phyloP scores from a whole-genome alignment of 2,888 invertebrate species.

The Apodemia zela region DNA sequence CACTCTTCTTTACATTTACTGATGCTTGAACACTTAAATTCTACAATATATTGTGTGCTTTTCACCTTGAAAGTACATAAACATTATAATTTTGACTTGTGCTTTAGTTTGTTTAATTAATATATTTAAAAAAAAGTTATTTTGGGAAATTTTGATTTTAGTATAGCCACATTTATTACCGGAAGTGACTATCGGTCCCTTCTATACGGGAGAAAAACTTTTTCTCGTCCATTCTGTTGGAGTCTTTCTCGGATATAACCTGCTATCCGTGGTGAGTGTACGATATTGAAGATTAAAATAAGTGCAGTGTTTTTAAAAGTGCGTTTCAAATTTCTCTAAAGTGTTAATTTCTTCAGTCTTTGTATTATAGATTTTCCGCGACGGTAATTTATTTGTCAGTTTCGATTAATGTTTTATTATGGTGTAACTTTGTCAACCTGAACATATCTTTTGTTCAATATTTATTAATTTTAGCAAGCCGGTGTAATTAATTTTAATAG shows the following conservation, averaged over 20 bases:
- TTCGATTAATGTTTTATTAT: conserved; percentile 21
- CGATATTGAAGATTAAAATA: conserved; percentile 49
- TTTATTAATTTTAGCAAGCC: background rate
- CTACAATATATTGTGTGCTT: too few species aligned
- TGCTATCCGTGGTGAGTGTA: conserved; percentile 79
- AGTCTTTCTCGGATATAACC: conserved; percentile 84
- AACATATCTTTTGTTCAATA: background rate
- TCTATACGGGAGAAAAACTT: conserved; percentile 68
- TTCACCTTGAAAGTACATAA: too few species aligned
- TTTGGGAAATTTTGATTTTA: conserved; percentile 27
- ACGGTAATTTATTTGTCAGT: background rate
- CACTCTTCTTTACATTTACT: too few species aligned
- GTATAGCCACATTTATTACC: conserved; percentile 47
- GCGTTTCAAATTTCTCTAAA: conserved; percentile 29
- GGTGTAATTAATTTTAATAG: background rate
- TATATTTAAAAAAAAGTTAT: background rate
- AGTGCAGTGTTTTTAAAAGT: conserved; percentile 67
- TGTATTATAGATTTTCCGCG: conserved; percentile 13
- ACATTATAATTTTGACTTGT: too few species aligned
- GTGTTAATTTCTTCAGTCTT: conserved; percentile 21
- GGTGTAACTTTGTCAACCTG: conserved; percentile 29
- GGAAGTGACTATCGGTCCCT: conserved; percentile 68
- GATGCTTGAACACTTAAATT: too few species aligned
- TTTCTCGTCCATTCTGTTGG: conserved; percentile 85
- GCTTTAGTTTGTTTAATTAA: too few species aligned